Evolutionary conservation across 1,140 invertebrate genomes (phyloP).

Genomic region (Panonychus citri): DNA sequence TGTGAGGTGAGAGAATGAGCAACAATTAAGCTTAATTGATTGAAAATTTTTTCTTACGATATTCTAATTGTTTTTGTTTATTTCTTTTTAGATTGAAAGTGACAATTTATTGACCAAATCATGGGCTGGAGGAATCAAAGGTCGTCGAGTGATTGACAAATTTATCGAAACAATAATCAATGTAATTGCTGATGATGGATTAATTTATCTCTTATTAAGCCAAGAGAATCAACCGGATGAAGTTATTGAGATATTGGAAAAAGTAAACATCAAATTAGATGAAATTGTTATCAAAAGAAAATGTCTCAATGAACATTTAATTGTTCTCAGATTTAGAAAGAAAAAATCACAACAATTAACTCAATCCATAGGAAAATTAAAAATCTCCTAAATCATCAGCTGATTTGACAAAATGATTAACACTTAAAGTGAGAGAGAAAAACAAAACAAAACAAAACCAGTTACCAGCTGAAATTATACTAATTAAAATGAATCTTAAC

Average conservation of each 20-base stretch:
- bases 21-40: not conserved
- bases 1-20: conserved; percentile 45
- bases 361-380: too few species aligned
- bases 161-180: not conserved
- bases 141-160: not conserved
- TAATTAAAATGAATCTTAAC: too few species aligned
- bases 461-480: too few species aligned
- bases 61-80: not conserved
- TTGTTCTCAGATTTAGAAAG: not conserved
- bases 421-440: too few species aligned
- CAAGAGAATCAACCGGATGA: conserved; percentile 1
- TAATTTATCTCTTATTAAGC: not conserved
- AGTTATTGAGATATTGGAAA: not conserved
- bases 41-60: not conserved
- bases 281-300: not conserved
- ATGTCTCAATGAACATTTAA: not conserved
- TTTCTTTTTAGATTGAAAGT: not conserved
- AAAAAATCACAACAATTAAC: not conserved
- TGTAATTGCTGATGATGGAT: not conserved
- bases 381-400: too few species aligned
- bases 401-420: too few species aligned
- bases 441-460: too few species aligned
- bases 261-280: not conserved
- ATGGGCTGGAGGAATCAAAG: not conserved
- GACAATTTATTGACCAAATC: not conserved